Percentiles rank a stretch among this genome's conserved stretches.
Conservation (phyloP, 2,113 vertebrate genomes). For the Nothoprocta perdicaria region DNA sequence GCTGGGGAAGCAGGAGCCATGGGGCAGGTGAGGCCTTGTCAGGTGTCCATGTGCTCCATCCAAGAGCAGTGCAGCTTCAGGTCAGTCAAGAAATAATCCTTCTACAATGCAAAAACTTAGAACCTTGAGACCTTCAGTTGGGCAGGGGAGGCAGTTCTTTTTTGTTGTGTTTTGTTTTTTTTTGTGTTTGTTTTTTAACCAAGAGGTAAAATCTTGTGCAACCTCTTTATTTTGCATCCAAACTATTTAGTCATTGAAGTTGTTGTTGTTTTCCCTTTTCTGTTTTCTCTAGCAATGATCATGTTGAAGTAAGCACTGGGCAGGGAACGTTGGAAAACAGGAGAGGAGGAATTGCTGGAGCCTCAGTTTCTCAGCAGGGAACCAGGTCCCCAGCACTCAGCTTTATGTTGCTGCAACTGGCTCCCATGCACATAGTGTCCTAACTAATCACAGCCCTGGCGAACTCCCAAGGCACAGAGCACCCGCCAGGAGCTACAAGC, state of each 20-base stretch:
- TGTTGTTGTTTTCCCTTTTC: neutral
- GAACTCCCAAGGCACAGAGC: fast-evolving
- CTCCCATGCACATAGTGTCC: fast-evolving
- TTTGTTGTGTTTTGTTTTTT: neutral
- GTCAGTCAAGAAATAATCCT: neutral
- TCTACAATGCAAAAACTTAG: neutral
- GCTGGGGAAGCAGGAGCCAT: neutral
- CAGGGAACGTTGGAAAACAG: neutral
- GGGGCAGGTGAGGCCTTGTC: neutral
- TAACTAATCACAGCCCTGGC: neutral
- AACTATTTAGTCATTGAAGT: neutral
- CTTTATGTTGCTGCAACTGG: neutral
- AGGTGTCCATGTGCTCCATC: neutral
- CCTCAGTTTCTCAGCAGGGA: neutral
- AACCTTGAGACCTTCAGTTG: neutral
- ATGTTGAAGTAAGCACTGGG: neutral
- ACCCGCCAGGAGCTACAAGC: neutral
- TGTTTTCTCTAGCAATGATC: neutral
- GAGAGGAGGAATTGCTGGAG: constrained; percentile 18
- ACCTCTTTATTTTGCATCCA: neutral
- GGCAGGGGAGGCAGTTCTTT: neutral
- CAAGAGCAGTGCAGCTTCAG: neutral
- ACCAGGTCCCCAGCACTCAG: neutral
- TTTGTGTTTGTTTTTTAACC: neutral
- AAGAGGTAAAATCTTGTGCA: neutral